A percentile compares a stretch with the other conserved stretches of the same genome.
Evolutionary conservation across 2,113 vertebrate species (phyloP).

Genomic region (Ovis canadensis): DNA sequence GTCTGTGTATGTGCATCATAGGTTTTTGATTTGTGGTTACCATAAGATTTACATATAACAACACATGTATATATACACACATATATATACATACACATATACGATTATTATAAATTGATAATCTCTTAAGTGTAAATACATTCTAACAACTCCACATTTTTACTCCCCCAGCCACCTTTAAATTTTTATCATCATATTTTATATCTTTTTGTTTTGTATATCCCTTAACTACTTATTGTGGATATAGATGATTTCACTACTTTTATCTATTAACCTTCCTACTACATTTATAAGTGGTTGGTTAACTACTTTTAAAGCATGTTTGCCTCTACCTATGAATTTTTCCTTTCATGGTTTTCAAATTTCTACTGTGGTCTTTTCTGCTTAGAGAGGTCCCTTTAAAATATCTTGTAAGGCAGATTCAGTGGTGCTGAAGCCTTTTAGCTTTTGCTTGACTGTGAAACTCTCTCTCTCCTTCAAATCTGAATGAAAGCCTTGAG

Average conservation of each 20-base stretch:
- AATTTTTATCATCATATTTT: not conserved
- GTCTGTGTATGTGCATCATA: not conserved
- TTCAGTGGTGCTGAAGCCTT: not conserved
- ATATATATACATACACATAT: not conserved
- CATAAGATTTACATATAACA: not conserved
- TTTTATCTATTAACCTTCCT: not conserved
- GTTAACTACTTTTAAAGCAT: not conserved
- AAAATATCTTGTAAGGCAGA: not conserved
- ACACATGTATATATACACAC: not conserved
- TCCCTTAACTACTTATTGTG: not conserved
- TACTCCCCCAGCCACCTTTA: not conserved
- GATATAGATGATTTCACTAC: not conserved
- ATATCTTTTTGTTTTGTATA: not conserved
- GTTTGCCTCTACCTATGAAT: not conserved
- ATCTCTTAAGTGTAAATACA: not conserved
- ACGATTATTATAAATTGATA: not conserved
- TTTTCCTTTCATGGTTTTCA: not conserved
- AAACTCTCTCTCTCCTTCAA: not conserved
- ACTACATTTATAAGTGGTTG: not conserved
- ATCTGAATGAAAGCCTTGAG: not conserved
- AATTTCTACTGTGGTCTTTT: not conserved
- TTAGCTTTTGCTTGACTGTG: not conserved
- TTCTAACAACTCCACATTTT: not conserved
- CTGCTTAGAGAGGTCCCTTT: not conserved
- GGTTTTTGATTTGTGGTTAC: not conserved